Evolutionary conservation across 2,797 vertebrate genomes (phyloP).

Genomic region (Limnodromus scolopaceus): DNA sequence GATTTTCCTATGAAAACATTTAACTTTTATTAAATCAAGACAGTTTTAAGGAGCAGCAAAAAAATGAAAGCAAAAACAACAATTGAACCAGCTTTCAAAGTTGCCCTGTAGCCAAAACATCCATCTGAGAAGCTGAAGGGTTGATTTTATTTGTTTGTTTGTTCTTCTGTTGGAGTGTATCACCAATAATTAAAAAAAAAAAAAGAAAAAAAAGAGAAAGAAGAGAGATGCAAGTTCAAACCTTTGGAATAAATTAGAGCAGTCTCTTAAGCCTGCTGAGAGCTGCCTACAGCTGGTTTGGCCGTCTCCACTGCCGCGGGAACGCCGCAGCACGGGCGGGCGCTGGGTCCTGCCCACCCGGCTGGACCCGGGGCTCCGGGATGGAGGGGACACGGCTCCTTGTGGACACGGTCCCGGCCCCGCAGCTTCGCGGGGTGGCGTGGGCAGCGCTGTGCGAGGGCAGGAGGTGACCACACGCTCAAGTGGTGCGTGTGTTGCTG

Average conservation of each 20-base stretch:
- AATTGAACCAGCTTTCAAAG: constrained; percentile 38
- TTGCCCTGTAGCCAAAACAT: constrained; percentile 57
- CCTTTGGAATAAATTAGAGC: not conserved
- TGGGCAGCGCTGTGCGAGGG: fast-evolving
- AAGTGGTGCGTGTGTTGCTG: fast-evolving
- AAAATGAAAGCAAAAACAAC: constrained; percentile 23
- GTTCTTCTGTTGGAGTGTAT: constrained; percentile 29
- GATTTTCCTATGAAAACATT: constrained; percentile 63
- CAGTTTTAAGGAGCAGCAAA: constrained; percentile 41
- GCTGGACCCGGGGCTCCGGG: not conserved
- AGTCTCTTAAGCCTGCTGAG: not conserved
- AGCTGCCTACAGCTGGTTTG: not conserved
- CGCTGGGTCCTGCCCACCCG: not conserved
- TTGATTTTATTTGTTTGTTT: constrained; percentile 54
- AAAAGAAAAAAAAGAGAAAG: not conserved
- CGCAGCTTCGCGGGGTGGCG: fast-evolving
- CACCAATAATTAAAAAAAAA: constrained; percentile 37
- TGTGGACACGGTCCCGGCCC: fast-evolving
- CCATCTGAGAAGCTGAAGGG: constrained; percentile 27
- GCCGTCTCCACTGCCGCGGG: not conserved
- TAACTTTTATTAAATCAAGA: constrained; percentile 70
- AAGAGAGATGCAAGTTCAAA: not conserved
- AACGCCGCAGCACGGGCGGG: fast-evolving
- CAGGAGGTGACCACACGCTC: fast-evolving
- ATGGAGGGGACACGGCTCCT: fast-evolving